Evolutionary conservation across 2,113 vertebrate genomes (phyloP), one percentile per base, ranked within the genome.

Genomic region (Perca fluviatilis): DNA sequence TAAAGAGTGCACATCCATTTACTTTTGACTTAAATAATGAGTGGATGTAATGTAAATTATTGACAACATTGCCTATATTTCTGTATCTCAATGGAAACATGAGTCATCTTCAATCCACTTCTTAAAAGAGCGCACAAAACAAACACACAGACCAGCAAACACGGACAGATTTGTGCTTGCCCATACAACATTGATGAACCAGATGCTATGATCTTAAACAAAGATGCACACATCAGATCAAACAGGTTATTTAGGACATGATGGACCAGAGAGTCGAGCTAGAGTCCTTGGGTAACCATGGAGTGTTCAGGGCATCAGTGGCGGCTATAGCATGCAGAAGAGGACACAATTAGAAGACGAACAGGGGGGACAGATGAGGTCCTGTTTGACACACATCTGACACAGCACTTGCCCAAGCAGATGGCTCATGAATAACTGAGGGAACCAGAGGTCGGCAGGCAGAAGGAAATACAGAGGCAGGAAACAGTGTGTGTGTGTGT

Each of bases 371-470:
- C 84, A 86, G 87, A 93, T 83, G 87, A 93, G 82, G 86, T 88
- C 87, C 90, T 90, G 83, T 94, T 92, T 91, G 92, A 93, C 89
- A 87, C 85, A 85, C 91, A 90, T 93, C 89, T 94, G 91, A 92
- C 87, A 90, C 82, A 79, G 83, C 81, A 81, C 84, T 87, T 74
- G 84, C 86, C 88, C 90, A 58, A 92, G 63, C 95, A 96, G 94
- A 95, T 95, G 94, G 95, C 92, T 95, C 94, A 95, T 96, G 88
- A 95, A 96, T 95, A 95, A 94, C 86, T 90, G 87, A 94, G 87
- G 83, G 64, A 87, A 86, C 30, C 71, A 79, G 89, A 88, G 92
- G 89, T 91, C 79, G 61, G 43, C 61, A 49, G 83, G 79, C 86
- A 91, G 77, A 77, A 57, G 47, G 50, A 77, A 62, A 82, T 74